Evolutionary conservation across 2,797 vertebrate genomes (phyloP).

Genomic region (Periophthalmus magnuspinnatus): DNA sequence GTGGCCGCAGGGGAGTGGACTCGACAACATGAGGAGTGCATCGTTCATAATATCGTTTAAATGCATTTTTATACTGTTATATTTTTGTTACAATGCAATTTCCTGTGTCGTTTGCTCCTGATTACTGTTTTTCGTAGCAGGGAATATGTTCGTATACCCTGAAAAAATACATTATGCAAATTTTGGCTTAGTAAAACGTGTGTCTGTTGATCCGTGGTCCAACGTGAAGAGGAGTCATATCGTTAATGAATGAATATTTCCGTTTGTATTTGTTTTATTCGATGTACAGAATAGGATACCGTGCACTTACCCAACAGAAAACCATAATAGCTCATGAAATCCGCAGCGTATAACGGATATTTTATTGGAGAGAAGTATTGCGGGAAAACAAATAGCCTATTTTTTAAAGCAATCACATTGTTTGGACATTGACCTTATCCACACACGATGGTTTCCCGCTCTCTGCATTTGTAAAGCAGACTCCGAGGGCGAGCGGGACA

Average conservation of each 20-base stretch:
- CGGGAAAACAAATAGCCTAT: constrained; percentile 16
- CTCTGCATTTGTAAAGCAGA: constrained; percentile 34
- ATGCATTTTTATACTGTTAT: no score
- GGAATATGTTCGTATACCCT: no score
- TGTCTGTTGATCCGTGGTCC: no score
- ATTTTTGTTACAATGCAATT: no score
- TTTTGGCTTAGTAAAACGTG: no score
- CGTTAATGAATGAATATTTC: background rate
- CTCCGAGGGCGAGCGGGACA: constrained; percentile 42
- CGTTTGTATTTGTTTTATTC: background rate
- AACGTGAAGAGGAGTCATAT: background rate
- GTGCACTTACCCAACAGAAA: background rate
- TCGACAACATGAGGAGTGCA: no score
- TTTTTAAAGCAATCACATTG: constrained; percentile 18
- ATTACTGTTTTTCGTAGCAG: no score
- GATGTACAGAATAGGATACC: background rate
- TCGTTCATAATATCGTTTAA: no score
- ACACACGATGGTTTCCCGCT: constrained; percentile 14
- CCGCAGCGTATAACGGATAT: background rate
- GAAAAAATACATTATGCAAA: no score
- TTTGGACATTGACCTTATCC: constrained; percentile 29
- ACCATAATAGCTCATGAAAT: background rate
- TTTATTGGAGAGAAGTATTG: constrained; percentile 1
- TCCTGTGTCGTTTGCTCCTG: no score
- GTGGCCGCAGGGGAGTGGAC: constrained; percentile 15